phyloP scores from a whole-genome alignment of 2,888 invertebrate genomes.

The Ypsolopha scabrella region DNA sequence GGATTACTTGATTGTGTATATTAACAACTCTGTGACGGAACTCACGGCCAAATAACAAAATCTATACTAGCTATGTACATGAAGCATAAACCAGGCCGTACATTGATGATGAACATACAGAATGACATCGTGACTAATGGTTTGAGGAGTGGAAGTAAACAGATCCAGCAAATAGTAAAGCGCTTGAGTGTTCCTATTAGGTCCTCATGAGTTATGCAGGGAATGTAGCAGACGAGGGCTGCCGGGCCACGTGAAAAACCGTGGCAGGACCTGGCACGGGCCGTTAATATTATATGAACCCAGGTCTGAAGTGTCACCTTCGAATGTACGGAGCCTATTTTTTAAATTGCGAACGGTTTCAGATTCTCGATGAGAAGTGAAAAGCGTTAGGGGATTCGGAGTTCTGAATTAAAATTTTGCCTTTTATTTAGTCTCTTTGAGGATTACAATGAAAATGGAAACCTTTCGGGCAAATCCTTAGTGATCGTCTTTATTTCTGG shows the following conservation, averaged over 20 bases:
- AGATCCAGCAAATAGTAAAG: slow-evolving; percentile 31
- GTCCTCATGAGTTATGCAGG: slow-evolving; percentile 59
- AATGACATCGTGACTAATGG: too few relatives aligned
- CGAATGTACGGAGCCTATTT: slow-evolving; percentile 17
- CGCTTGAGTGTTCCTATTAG: slow-evolving; percentile 54
- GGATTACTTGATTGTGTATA: too few relatives aligned
- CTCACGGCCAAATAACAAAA: too few relatives aligned
- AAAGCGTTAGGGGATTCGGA: not conserved
- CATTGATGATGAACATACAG: too few relatives aligned
- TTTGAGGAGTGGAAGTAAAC: too few relatives aligned
- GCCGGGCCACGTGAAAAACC: slow-evolving; percentile 48
- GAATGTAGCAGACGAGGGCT: slow-evolving; percentile 30
- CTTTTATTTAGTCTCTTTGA: too few relatives aligned
- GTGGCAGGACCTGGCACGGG: slow-evolving; percentile 32
- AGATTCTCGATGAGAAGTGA: slow-evolving; percentile 35
- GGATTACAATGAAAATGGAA: too few relatives aligned
- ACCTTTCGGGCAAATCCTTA: too few relatives aligned
- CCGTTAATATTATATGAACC: slow-evolving; percentile 59
- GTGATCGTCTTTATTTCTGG: too few relatives aligned
- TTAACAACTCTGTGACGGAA: too few relatives aligned
- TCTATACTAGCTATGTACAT: too few relatives aligned
- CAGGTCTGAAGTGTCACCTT: slow-evolving; percentile 26
- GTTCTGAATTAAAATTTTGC: not conserved
- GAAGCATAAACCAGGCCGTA: too few relatives aligned
- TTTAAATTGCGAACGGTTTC: slow-evolving; percentile 45